Percentiles rank a stretch among this genome's conserved stretches.
These are phyloP conservation scores for Drosophila niveifrons DNA, from an alignment of 2,888 invertebrate genomes.

Conservation along the genomic window DNA sequence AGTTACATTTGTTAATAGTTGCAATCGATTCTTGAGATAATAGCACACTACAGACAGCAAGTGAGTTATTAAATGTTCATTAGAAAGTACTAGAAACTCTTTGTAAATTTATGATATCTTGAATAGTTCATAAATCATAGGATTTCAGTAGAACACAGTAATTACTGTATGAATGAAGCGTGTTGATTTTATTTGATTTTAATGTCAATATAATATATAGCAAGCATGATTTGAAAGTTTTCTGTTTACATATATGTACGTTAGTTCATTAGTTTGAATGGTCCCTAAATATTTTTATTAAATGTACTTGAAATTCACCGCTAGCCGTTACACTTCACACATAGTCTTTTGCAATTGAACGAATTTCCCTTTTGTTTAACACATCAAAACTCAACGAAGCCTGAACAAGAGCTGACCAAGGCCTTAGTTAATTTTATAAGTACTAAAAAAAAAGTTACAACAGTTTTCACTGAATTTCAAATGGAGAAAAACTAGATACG, in stretches of 20 bases:
- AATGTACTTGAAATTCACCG: slow-evolving; percentile 4
- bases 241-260: neutral
- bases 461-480: slow-evolving; percentile 52
- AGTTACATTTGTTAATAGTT: slow-evolving; percentile 14
- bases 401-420: slow-evolving; percentile 35
- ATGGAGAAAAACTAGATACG: slow-evolving; percentile 38
- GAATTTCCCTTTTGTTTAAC: slow-evolving; percentile 63
- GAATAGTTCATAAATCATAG: slow-evolving; percentile 19
- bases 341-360: slow-evolving; percentile 36
- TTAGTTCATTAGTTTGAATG: neutral
- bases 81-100: slow-evolving; percentile 15
- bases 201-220: slow-evolving; percentile 39
- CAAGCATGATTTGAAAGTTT: neutral
- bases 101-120: slow-evolving; percentile 6
- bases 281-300: neutral
- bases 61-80: slow-evolving; percentile 14
- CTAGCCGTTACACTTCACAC: slow-evolving; percentile 22
- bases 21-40: neutral
- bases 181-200: slow-evolving; percentile 27
- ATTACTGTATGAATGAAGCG: neutral
- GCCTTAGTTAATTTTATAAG: slow-evolving; percentile 34
- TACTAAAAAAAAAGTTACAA: slow-evolving; percentile 22
- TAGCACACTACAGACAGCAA: neutral
- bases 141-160: slow-evolving; percentile 1
- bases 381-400: slow-evolving; percentile 43